Evolutionary conservation across 2,113 vertebrate genomes (phyloP), one percentile per base, ranked within the genome.

Genomic region (Vimba vimba): DNA sequence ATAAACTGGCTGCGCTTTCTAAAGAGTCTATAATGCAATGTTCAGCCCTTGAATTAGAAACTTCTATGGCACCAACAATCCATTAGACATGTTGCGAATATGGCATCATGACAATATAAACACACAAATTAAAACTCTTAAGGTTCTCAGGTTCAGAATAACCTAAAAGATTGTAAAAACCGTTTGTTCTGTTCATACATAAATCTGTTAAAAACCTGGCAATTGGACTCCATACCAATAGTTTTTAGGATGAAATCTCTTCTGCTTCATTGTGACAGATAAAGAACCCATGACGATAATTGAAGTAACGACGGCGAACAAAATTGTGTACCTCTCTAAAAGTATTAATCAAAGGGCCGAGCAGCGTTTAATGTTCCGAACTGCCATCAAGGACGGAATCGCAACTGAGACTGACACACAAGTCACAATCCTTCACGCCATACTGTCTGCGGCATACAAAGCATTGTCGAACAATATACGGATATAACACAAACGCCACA

Each of bases 271-370:
- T 43, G 33, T 88, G 89, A 82, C 86, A 87, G 86, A 88, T 62
- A 80, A 79, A 50, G 62, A 83, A 83, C 13, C n/a, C n/a, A 73
- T 88, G 86, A 89, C 23, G 47, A 66, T 87, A 87, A 90, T 90
- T 88, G 85, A 66, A 86, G 55, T 88, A 90, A 88, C 4, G 79
- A 90, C n/a, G 85, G 43, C 17, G 25, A 43, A 17, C 25, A 83
- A 39, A 59, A 71, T 62, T 36, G 64, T 17, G n/a, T 82, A 66
- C 50, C 79, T 81, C 78, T 57, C 45, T 47, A 73, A 39, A 27
- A 15, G 30, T 21, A 43, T 60, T 77, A 43, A 87, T 62, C 33
- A 76, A 79, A 60, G 19, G 27, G 57, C 21, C 1, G 45, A 27
- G 27, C 25, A 8, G 15, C 13, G 12, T 52, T 79, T 73, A 69